These are phyloP conservation scores for Orthosia cruda DNA, from an alignment of 2,888 invertebrate genomes.

Conservation along the genomic window DNA sequence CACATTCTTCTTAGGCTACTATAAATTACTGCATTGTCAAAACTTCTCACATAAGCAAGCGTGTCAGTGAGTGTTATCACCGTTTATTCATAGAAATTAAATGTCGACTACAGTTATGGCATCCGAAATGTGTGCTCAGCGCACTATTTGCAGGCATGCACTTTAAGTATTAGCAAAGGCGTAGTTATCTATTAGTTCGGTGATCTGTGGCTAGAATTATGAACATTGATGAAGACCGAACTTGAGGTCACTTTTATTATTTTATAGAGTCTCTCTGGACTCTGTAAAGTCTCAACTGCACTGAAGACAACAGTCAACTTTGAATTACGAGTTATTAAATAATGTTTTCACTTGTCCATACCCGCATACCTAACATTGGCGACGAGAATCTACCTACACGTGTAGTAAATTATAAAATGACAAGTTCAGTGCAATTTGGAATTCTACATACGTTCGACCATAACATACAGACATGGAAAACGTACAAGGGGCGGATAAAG, in stretches of 20 bases:
- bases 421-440: no score
- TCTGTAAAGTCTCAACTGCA: constrained; percentile 3
- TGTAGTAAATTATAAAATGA: no score
- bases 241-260: constrained; percentile 12
- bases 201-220: constrained; percentile 5
- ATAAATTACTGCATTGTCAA: no score
- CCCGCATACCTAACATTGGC: no score
- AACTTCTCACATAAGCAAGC: background rate
- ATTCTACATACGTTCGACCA: no score
- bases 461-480: no score
- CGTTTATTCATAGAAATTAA: background rate
- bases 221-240: constrained; percentile 20
- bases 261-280: background rate
- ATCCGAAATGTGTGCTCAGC: background rate
- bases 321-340: background rate
- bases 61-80: background rate
- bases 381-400: no score
- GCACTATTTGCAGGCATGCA: background rate
- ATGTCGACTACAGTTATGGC: background rate
- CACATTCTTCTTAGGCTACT: no score
- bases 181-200: background rate
- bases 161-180: background rate
- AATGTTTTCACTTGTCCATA: no score
- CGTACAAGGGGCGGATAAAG: no score
- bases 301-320: background rate